These are phyloP conservation scores for Caenorhabditis japonica DNA, from an alignment of 2,888 invertebrate genomes.

Conservation along the genomic window DNA sequence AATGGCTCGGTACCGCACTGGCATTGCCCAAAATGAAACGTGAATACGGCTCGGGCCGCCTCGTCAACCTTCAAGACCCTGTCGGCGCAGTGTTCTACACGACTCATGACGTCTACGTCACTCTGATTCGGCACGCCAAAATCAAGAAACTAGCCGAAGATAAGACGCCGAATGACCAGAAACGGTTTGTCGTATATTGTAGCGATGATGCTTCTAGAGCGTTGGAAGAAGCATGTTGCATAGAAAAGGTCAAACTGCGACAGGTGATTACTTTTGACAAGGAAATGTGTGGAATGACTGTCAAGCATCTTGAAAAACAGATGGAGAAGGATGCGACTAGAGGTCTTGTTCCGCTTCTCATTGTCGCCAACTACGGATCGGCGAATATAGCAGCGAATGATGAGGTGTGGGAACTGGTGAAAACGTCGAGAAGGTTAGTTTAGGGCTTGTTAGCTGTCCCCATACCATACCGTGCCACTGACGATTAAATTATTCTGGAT, in stretches of 20 bases:
- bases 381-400: slow-evolving; percentile 39
- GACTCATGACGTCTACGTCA: slow-evolving; percentile 21
- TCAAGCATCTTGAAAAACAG: slow-evolving; percentile 31
- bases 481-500: too few relatives aligned
- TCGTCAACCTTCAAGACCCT: slow-evolving; percentile 2
- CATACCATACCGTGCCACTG: too few relatives aligned
- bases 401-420: slow-evolving; percentile 32
- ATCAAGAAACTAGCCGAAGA: slow-evolving; percentile 1
- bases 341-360: slow-evolving; percentile 28
- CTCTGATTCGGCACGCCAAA: slow-evolving; percentile 22
- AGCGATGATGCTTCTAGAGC: slow-evolving; percentile 38
- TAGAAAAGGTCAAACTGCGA: slow-evolving; percentile 29
- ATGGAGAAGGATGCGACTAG: slow-evolving; percentile 40
- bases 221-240: slow-evolving; percentile 39
- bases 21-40: slow-evolving; percentile 29
- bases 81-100: slow-evolving; percentile 39
- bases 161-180: too few relatives aligned
- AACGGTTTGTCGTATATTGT: slow-evolving; percentile 47
- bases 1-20: slow-evolving; percentile 31
- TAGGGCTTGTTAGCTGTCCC: too few relatives aligned
- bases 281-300: slow-evolving; percentile 38
- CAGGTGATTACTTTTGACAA: slow-evolving; percentile 28
- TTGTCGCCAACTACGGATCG: slow-evolving; percentile 48
- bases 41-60: background rate
- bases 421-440: slow-evolving; percentile 11